phyloP scores from a whole-genome alignment of 2,888 invertebrate genomes.

The Laothoe populi region DNA sequence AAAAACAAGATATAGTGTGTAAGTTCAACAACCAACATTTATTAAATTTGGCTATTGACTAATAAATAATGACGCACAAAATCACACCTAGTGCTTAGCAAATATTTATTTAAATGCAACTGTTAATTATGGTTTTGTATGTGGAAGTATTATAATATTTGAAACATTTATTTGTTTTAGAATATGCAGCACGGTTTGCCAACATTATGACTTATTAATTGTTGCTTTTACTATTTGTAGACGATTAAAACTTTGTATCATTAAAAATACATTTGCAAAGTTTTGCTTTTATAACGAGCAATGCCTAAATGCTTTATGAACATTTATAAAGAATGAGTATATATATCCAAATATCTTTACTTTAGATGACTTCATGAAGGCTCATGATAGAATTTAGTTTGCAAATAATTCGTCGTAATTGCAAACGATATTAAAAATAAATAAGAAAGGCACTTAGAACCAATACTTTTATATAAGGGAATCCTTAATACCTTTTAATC shows the following conservation, averaged over 20 bases:
- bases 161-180: too few species aligned
- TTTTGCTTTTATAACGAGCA: neutral
- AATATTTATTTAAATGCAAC: neutral
- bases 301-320: neutral
- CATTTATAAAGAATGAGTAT: too few species aligned
- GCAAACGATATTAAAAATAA: too few species aligned
- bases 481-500: neutral
- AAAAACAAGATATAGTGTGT: too few species aligned
- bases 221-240: neutral
- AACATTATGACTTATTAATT: neutral
- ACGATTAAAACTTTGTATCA: slow-evolving; percentile 3
- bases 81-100: neutral
- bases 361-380: too few species aligned
- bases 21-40: slow-evolving; percentile 20
- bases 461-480: neutral
- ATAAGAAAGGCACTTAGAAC: too few species aligned
- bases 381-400: too few species aligned
- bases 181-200: neutral
- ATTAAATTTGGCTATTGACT: neutral
- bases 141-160: neutral
- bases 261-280: slow-evolving; percentile 16
- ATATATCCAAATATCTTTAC: neutral
- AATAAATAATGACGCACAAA: slow-evolving; percentile 4
- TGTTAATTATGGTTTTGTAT: neutral
- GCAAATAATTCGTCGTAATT: too few species aligned